These are phyloP conservation scores for Condylura cristata DNA, from an alignment of 2,113 vertebrate genomes.

Conservation along the genomic window DNA sequence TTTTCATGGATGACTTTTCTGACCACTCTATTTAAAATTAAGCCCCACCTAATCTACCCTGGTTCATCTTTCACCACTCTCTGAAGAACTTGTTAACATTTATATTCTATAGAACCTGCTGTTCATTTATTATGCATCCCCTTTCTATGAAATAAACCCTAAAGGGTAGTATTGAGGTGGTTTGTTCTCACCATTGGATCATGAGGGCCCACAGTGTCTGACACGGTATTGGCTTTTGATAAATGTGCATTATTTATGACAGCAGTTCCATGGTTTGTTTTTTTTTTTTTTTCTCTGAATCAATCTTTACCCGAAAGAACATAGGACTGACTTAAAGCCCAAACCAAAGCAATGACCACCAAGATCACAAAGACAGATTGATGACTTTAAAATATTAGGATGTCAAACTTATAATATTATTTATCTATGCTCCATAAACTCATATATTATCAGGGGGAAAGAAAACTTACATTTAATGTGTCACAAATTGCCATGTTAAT, in stretches of 20 bases:
- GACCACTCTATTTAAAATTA: neutral
- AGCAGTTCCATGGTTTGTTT: neutral
- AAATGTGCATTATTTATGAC: neutral
- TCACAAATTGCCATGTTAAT: neutral
- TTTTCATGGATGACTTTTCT: neutral
- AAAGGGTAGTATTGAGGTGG: neutral
- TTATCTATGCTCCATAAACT: neutral
- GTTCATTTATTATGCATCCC: neutral
- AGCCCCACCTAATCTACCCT: neutral
- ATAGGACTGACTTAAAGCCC: neutral
- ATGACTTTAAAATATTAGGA: neutral
- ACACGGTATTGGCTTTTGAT: neutral
- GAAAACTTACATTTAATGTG: neutral
- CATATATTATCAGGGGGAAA: neutral
- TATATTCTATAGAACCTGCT: neutral
- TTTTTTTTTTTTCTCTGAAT: neutral
- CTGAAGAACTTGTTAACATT: neutral
- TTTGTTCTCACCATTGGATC: neutral
- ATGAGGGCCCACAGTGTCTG: neutral
- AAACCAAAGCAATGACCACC: neutral
- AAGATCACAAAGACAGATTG: neutral
- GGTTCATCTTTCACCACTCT: neutral
- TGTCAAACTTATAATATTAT: neutral
- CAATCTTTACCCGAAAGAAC: neutral
- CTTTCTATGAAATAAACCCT: neutral